phyloP scores from a whole-genome alignment of 2,797 vertebrate species.

The Leucoraja ocellata region DNA sequence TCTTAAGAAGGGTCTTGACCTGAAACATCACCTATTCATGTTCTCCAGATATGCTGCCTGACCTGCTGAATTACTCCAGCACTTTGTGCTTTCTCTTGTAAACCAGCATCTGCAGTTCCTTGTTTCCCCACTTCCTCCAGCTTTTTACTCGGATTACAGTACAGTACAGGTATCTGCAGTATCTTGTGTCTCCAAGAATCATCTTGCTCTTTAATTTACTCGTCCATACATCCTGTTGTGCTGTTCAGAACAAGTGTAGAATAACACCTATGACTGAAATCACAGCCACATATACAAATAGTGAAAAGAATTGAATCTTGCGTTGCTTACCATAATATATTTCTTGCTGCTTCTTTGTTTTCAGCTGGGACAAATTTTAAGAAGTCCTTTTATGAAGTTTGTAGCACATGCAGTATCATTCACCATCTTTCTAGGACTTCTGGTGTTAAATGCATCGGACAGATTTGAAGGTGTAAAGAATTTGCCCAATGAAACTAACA shows the following conservation, averaged over 20 bases:
- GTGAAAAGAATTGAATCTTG: background rate
- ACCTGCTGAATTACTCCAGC: too few species aligned
- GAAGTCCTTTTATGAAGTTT: constrained; percentile 97
- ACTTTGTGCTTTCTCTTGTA: too few species aligned
- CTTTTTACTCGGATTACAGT: too few species aligned
- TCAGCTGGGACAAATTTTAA: constrained; percentile 82
- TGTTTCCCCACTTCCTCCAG: too few species aligned
- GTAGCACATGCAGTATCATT: constrained; percentile 93
- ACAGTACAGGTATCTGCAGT: too few species aligned
- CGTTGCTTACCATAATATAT: background rate
- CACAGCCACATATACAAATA: background rate
- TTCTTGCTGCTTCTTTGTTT: constrained; percentile 45
- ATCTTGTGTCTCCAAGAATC: background rate
- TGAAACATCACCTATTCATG: too few species aligned
- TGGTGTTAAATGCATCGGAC: constrained; percentile 86
- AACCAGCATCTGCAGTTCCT: too few species aligned
- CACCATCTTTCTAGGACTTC: constrained; percentile 84
- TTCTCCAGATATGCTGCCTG: too few species aligned
- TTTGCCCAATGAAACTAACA: constrained; percentile 91
- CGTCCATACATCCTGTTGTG: background rate
- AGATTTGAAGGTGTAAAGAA: constrained; percentile 91
- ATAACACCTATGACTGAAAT: background rate
- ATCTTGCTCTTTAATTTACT: background rate
- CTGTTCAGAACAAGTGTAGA: background rate
- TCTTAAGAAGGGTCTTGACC: too few species aligned